Base-by-base conservation (phyloP, 1,140 invertebrate genomes). In the Planococcus citri region DNA sequence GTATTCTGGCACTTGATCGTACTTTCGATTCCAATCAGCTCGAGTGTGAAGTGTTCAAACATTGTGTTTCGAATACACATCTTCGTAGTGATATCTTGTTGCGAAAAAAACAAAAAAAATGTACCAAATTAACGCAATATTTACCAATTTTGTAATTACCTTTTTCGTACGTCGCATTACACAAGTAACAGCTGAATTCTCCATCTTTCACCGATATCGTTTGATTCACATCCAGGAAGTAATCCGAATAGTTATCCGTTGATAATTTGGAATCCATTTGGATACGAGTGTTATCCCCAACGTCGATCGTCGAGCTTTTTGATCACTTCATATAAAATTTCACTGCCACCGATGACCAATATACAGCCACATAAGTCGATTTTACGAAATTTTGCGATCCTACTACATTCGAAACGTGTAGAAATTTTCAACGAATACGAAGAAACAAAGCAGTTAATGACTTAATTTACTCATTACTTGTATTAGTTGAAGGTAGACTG, bases 81-180 rank as follows among this genome's bases (percentile, higher is more conserved):
- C 29, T 33, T 33, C 29, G 12, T 33, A 33, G 3, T 33, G 3
- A 33, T 33, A 12, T 3, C 3, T 33, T 33, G 3, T 3, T 33
- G 3, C 12, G 3, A 33, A 33, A 33, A 33, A 6, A 12, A 3
- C 12, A 33, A 33, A 51, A 51, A 51, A 6, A 51, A 51, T 51
- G 10, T 14, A 17, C 4, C 4, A 51, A 17, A 51, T n/a, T 33
- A 12, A 33, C n/a, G 29, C 12, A 33, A 6, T 6, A 33, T 33
- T 33, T 33, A 33, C 3, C 29, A 12, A 33, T 33, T 6, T 12
- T 33, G n/a, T n/a, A n/a, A 51, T 51, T 64, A 64, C 60, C 60
- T 64, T 64, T 64, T 64, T 64, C 60, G 24, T 64, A 64, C 1
- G 60, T 64, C 60, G 60, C 60, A 20, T 64, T 64, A 21, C 60